A percentile compares a stretch with the other conserved stretches of the same genome.
Conservation (phyloP, 2,113 vertebrate genomes). For the Oriolus oriolus region DNA sequence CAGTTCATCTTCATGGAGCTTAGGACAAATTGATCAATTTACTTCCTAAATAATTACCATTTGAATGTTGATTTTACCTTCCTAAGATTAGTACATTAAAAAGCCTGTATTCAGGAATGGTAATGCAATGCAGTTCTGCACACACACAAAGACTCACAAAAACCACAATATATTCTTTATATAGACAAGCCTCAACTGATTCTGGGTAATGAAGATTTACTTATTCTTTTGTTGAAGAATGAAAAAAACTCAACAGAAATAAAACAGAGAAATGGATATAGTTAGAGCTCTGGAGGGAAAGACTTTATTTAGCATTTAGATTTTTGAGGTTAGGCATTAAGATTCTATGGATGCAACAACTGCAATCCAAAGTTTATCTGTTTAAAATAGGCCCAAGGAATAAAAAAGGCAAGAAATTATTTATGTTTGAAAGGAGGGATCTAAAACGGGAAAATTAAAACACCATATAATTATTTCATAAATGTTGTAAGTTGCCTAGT, state of each 20-base stretch:
- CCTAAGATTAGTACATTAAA: conserved; percentile 33
- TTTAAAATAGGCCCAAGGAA: not conserved
- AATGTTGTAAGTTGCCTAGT: not conserved
- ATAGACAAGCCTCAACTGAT: not conserved
- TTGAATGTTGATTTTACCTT: conserved; percentile 57
- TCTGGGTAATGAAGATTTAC: conserved; percentile 13
- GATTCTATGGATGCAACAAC: conserved; percentile 17
- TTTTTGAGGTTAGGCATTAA: conserved; percentile 36
- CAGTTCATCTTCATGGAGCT: conserved; percentile 59
- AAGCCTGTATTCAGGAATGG: conserved; percentile 31
- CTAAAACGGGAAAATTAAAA: not conserved
- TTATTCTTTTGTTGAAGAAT: conserved; percentile 31
- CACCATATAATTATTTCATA: not conserved
- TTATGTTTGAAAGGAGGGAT: not conserved
- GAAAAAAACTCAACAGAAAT: not conserved
- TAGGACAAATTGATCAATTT: conserved; percentile 63
- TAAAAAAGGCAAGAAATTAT: not conserved
- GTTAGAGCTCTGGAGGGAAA: not conserved
- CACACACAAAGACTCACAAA: not conserved
- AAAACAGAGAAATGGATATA: conserved; percentile 9
- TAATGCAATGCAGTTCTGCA: not conserved
- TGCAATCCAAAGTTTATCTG: not conserved
- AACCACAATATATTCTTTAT: not conserved
- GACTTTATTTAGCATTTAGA: conserved; percentile 3
- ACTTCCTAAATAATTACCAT: conserved; percentile 63